Evolutionary conservation across 2,797 vertebrate genomes (phyloP), one percentile per base, ranked within the genome.

Genomic region (Poeciliopsis gracilis): DNA sequence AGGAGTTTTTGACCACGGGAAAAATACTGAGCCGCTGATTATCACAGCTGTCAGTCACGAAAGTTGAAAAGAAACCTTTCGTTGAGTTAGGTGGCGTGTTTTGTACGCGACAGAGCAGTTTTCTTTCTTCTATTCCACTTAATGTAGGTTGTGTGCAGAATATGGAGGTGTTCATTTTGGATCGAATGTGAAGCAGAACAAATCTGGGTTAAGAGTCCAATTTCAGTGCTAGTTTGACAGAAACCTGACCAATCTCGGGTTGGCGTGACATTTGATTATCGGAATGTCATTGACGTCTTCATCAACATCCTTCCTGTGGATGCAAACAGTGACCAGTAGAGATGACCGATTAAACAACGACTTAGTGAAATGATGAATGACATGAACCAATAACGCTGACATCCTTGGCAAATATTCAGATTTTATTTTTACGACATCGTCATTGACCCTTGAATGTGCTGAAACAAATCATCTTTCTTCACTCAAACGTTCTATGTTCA

Each of bases 1-100:
- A 0, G 91, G 95, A 0, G 88, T 93, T 33, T 90, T 84, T 2
- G 93, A 95, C 0, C 84, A 92, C 0, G 95, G 94, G 36, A 91
- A 84, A 80, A 96, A 96, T 51, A 20, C n/a, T 0, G 90, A 81
- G 0, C 89, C 94, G 0, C 16, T 96, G 47, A 76, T 93, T 18
- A 86, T 95, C 72, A 82, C 77, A 8, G 71, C 84, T 61, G 83
- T 94, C 45, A 88, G 70, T 45, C 63, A 71, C 0, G 36, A 83
- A 15, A 47, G 16, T 18, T 77, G 33, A 77, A 0, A 55, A 63
- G 6, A 18, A 79, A 4, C 2, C 13, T 36, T 28, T 20, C 9
- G 13, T 6, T 43, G n/a, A 1, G 9, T 49, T 51, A 47, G 16
- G 12, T 4, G 57, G 6, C 13, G 0, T 18, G 16, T 71, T 81